A percentile compares a stretch with the other conserved stretches of the same genome.
Conservation (phyloP, 2,113 vertebrate species). For the Psophia crepitans region DNA sequence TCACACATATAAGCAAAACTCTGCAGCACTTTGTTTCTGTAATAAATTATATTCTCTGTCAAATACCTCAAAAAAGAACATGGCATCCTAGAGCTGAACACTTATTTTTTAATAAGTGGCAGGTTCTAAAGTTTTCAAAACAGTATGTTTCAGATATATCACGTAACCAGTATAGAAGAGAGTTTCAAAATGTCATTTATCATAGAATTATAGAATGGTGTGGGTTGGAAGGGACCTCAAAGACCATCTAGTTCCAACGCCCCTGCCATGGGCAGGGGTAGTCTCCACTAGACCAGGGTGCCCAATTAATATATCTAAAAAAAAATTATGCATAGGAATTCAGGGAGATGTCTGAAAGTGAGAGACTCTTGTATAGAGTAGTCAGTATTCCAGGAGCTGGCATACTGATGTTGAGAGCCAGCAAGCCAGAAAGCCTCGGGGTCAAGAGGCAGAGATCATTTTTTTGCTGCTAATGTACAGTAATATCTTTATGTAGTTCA, state of each 20-base stretch:
- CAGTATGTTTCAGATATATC: neutral
- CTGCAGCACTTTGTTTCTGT: neutral
- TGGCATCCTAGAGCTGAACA: neutral
- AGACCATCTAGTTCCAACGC: accelerated
- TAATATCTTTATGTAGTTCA: neutral
- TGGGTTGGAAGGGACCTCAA: neutral
- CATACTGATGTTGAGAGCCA: neutral
- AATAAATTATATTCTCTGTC: neutral
- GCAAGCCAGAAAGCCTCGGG: neutral
- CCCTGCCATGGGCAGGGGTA: accelerated
- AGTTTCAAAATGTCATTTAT: neutral
- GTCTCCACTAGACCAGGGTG: neutral
- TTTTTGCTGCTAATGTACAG: neutral
- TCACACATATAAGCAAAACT: neutral
- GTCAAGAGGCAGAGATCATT: neutral
- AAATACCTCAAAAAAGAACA: neutral
- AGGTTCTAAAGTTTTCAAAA: neutral
- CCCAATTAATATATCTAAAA: neutral
- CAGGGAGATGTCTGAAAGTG: neutral
- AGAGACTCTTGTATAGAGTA: neutral
- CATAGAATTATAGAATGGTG: neutral
- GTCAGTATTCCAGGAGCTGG: neutral
- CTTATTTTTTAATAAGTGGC: neutral
- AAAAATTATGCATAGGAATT: neutral
- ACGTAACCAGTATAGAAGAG: neutral